phyloP scores from a whole-genome alignment of 1,140 invertebrate genomes.

The Procambarus clarkii region DNA sequence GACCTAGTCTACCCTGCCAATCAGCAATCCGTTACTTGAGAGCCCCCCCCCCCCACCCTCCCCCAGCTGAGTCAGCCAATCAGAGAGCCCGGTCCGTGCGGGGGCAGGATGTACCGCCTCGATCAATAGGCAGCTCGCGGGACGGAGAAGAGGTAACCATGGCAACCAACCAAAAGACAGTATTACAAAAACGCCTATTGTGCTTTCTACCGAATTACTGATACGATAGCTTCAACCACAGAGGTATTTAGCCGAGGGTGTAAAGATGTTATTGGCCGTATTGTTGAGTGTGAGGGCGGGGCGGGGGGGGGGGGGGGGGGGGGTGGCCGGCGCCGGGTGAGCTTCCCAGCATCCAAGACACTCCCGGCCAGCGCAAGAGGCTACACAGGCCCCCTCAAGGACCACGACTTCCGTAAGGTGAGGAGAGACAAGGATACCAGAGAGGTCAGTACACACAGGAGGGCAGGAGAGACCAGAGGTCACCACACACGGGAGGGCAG shows the following conservation, averaged over 20 bases:
- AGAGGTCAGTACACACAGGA: no score
- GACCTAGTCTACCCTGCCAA: conserved; percentile 17
- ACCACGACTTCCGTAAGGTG: neutral
- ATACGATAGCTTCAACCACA: neutral
- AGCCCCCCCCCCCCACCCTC: neutral
- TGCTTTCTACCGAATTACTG: conserved; percentile 1
- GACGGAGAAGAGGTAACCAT: conserved; percentile 32
- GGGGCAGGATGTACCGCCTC: neutral
- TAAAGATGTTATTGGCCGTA: neutral
- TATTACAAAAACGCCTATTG: neutral
- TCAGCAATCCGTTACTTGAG: neutral
- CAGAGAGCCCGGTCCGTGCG: neutral
- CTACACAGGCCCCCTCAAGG: neutral
- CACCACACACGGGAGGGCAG: neutral
- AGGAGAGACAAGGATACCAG: neutral
- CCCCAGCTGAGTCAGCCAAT: conserved; percentile 3
- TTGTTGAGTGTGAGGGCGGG: no score
- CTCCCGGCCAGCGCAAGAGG: neutral
- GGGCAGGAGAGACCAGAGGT: no score
- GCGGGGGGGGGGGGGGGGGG: no score
- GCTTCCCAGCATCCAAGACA: neutral
- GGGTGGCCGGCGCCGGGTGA: neutral
- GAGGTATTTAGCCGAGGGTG: neutral
- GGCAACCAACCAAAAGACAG: conserved; percentile 33
- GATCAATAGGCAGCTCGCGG: conserved; percentile 33